Percentiles rank a stretch among this genome's conserved stretches.
phyloP scores from a whole-genome alignment of 2,113 vertebrate genomes.

The Rhinopomastus cyanomelas region DNA sequence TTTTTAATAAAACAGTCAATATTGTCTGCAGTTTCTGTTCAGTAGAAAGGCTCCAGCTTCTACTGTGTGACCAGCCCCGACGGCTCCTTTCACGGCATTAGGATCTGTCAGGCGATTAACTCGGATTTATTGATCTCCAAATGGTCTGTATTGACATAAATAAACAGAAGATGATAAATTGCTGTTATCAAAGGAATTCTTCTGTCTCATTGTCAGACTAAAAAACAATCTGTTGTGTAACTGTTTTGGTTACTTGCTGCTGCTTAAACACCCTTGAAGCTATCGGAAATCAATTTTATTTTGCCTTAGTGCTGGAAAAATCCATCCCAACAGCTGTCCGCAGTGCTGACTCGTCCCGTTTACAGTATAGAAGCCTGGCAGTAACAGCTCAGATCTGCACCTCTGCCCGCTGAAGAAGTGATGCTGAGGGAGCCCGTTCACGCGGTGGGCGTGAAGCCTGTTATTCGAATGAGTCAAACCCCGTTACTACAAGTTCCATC shows the following conservation, averaged over 20 bases:
- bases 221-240: not conserved
- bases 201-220: not conserved
- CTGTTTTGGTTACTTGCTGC: not conserved
- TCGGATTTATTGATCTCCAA: not conserved
- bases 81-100: not conserved
- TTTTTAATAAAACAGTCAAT: not conserved
- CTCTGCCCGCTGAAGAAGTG: not conserved
- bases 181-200: not conserved
- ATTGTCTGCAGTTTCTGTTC: not conserved
- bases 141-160: not conserved
- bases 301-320: not conserved
- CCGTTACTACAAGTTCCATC: not conserved
- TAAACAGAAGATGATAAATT: not conserved
- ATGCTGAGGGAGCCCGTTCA: not conserved
- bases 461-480: not conserved
- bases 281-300: not conserved
- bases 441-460: not conserved
- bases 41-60: not conserved
- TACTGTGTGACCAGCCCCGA: not conserved
- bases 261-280: not conserved
- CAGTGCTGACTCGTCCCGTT: not conserved
- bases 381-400: not conserved
- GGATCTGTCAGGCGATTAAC: not conserved
- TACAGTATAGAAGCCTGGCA: not conserved
- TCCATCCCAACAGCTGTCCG: not conserved